Conservation (phyloP, 1,140 invertebrate genomes). For the Branchinecta lindahli region DNA sequence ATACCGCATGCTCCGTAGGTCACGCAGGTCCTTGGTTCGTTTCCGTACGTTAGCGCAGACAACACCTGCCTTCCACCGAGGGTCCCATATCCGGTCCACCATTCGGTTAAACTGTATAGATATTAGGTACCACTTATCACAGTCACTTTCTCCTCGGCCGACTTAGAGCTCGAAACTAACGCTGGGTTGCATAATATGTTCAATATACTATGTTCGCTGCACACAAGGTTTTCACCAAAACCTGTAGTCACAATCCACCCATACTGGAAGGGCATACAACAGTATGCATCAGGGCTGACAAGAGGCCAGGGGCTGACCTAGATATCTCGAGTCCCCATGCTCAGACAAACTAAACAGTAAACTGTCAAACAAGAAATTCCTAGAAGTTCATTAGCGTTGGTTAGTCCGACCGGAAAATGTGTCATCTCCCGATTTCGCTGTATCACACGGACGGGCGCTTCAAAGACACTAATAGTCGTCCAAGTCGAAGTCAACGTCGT, state of each 20-base stretch:
- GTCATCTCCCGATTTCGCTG: background rate
- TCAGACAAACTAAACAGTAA: background rate
- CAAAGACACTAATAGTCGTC: slow-evolving; percentile 67
- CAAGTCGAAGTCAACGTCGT: slow-evolving; percentile 61
- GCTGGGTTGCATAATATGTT: no score
- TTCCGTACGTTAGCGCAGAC: no score
- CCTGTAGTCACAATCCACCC: background rate
- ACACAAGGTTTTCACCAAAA: slow-evolving; percentile 8
- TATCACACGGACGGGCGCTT: slow-evolving; percentile 5
- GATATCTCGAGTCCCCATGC: background rate
- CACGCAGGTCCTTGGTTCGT: no score
- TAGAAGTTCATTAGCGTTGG: slow-evolving; percentile 2
- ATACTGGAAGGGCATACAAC: slow-evolving; percentile 2
- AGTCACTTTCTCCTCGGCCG: no score
- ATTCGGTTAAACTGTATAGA: no score
- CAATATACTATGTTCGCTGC: background rate
- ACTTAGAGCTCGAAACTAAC: no score
- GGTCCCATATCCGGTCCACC: no score
- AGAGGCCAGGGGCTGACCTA: background rate
- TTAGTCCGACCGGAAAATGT: background rate
- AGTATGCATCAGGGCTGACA: slow-evolving; percentile 3
- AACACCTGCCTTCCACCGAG: no score
- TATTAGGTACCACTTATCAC: no score
- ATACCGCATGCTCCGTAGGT: background rate
- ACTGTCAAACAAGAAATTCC: background rate